phyloP scores from a whole-genome alignment of 1,140 invertebrate genomes.

The Ylistrum balloti region DNA sequence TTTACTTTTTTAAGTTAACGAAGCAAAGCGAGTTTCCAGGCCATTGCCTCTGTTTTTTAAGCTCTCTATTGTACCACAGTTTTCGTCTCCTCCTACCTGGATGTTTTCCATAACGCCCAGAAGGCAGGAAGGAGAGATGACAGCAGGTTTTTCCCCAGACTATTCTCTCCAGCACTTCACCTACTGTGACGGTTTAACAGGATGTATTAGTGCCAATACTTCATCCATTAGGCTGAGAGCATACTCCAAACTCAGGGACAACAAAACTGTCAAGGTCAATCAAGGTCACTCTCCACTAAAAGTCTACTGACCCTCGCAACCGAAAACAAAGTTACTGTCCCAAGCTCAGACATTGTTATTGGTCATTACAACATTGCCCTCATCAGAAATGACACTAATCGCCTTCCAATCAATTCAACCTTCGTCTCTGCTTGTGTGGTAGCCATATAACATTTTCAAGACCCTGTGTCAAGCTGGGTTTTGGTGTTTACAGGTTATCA shows the following conservation, averaged over 20 bases:
- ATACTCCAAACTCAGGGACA: neutral
- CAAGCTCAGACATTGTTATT: neutral
- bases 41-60: neutral
- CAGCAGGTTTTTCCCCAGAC: neutral
- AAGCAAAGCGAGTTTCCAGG: neutral
- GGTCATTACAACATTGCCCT: neutral
- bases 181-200: neutral
- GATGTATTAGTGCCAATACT: neutral
- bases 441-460: conserved; percentile 1
- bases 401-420: neutral
- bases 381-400: conserved; percentile 29
- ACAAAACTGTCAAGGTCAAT: conserved; percentile 38
- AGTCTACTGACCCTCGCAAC: neutral
- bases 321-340: neutral
- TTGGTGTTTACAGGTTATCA: neutral
- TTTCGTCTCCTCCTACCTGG: neutral
- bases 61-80: neutral
- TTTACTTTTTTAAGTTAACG: neutral
- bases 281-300: neutral
- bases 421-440: conserved; percentile 1
- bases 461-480: conserved; percentile 5
- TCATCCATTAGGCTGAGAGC: neutral
- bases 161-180: neutral
- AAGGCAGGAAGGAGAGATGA: neutral
- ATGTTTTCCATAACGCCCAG: neutral